These are phyloP conservation scores for Diabrotica balteata DNA, from an alignment of 2,888 invertebrate species.

Conservation along the genomic window DNA sequence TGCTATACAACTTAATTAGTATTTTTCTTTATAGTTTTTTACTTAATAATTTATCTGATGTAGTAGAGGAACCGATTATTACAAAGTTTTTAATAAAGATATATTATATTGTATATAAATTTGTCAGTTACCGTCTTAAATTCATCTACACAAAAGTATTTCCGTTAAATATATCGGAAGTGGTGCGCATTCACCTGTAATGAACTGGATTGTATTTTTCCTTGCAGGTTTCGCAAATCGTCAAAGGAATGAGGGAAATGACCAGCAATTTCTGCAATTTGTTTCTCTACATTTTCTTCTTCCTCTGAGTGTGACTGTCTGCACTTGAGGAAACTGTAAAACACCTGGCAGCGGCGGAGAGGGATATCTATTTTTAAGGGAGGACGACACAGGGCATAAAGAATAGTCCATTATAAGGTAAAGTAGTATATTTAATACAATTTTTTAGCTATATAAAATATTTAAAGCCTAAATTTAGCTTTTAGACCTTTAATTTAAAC, in stretches of 20 bases:
- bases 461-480: too few relatives aligned
- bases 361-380: neutral
- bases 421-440: neutral
- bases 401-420: slow-evolving; percentile 5
- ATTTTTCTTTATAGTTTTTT: too few relatives aligned
- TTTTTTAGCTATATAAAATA: too few relatives aligned
- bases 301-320: neutral
- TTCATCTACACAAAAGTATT: too few relatives aligned
- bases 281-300: slow-evolving; percentile 4
- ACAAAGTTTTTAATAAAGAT: too few relatives aligned
- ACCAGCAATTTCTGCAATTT: slow-evolving; percentile 13
- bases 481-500: too few relatives aligned
- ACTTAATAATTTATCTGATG: too few relatives aligned
- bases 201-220: slow-evolving; percentile 2
- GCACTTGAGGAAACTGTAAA: neutral
- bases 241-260: slow-evolving; percentile 6
- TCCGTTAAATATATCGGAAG: too few relatives aligned
- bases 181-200: neutral
- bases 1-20: too few relatives aligned
- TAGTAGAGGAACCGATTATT: too few relatives aligned
- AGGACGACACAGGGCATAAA: neutral
- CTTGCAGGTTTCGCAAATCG: slow-evolving; percentile 4
- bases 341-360: neutral
- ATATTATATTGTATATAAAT: too few relatives aligned
- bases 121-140: too few relatives aligned